Conservation (phyloP, 2,888 invertebrate genomes). For the Xestobium rufovillosum region DNA sequence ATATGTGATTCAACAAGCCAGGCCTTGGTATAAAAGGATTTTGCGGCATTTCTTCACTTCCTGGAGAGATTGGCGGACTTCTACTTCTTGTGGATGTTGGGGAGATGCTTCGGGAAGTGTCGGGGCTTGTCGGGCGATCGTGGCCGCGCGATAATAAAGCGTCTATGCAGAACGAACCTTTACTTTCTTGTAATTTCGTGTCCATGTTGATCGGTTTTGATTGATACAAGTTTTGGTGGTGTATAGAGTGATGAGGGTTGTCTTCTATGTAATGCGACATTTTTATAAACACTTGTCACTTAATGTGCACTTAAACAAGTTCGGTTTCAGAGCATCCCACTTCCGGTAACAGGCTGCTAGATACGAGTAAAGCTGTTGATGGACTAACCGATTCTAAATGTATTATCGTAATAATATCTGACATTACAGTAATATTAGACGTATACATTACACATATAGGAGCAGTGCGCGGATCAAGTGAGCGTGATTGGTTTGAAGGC, state of each 20-base stretch:
- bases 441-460: conserved; percentile 41
- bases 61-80: conserved; percentile 80
- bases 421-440: conserved; percentile 46
- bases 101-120: conserved; percentile 39
- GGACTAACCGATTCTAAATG: conserved; percentile 45
- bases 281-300: conserved; percentile 3
- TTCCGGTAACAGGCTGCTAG: too few species aligned
- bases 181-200: conserved; percentile 40
- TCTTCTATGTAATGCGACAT: conserved; percentile 36
- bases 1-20: conserved; percentile 47
- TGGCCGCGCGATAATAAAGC: conserved; percentile 61
- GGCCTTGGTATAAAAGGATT: conserved; percentile 53
- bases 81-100: conserved; percentile 54
- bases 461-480: conserved; percentile 35
- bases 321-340: too few species aligned
- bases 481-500: conserved; percentile 35
- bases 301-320: conserved; percentile 6
- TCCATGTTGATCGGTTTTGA: conserved; percentile 36
- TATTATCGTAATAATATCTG: conserved; percentile 45
- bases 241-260: conserved; percentile 24
- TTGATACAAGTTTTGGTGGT: conserved; percentile 28
- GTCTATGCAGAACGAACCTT: conserved; percentile 82
- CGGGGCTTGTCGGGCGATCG: conserved; percentile 34
- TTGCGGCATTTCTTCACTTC: conserved; percentile 63
- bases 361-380: conserved; percentile 31